Evolutionary conservation across 2,113 vertebrate species (phyloP).

Genomic region (Lepus europaeus): DNA sequence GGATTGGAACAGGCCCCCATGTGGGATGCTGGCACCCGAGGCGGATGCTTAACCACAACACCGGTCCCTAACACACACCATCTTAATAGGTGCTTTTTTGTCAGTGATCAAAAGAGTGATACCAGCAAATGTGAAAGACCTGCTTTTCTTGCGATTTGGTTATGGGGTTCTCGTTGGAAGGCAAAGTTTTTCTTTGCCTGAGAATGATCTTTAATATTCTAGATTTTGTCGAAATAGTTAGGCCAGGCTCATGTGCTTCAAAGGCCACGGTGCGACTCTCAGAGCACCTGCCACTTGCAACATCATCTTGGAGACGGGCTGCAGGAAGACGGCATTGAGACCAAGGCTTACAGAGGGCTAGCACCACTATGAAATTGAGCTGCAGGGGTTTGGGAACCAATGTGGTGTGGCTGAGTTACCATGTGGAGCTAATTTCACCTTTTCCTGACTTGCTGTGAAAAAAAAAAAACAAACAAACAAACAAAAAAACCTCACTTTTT

Average conservation of each 20-base stretch:
- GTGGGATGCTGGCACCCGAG: no score
- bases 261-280: neutral
- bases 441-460: neutral
- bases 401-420: fast-evolving
- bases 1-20: no score
- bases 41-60: no score
- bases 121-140: neutral
- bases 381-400: neutral
- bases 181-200: neutral
- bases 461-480: neutral
- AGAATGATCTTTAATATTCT: neutral
- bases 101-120: neutral
- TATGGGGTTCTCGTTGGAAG: neutral
- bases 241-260: neutral
- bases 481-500: neutral
- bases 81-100: neutral
- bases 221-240: constrained; percentile 5
- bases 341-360: neutral
- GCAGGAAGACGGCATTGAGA: neutral
- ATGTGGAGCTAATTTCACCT: no score
- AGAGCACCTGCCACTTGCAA: neutral
- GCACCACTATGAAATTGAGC: neutral
- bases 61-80: no score
- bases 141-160: neutral
- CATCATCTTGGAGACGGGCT: neutral